phyloP scores from a whole-genome alignment of 2,113 vertebrate species.

The Jacana jacana region DNA sequence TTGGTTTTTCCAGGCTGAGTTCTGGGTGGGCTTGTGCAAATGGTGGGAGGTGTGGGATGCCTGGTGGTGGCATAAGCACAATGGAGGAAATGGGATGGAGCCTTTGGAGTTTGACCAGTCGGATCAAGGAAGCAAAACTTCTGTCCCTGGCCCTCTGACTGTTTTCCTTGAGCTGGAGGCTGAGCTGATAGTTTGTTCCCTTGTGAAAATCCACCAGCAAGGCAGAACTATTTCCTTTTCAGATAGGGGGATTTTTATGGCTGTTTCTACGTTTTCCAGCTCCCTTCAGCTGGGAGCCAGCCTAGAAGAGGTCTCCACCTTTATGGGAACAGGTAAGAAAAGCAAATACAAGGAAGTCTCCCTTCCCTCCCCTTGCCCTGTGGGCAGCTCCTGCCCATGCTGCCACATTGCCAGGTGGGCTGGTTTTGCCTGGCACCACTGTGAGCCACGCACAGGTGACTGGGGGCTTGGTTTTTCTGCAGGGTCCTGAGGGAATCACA shows the following conservation, averaged over 20 bases:
- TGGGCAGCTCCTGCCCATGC: neutral
- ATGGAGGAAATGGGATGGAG: rapidly evolving
- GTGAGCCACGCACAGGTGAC: rapidly evolving
- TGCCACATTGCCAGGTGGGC: rapidly evolving
- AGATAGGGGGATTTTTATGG: neutral
- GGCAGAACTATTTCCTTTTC: neutral
- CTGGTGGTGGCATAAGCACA: neutral
- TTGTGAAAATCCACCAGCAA: neutral
- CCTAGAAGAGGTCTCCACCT: neutral
- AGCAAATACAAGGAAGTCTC: neutral
- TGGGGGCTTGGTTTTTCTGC: neutral
- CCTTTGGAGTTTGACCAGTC: neutral
- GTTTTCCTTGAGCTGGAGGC: neutral
- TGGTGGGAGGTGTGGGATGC: neutral
- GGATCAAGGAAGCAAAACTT: neutral
- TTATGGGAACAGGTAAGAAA: neutral
- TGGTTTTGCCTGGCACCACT: neutral
- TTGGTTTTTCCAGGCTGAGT: too few relatives aligned
- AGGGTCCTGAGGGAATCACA: neutral
- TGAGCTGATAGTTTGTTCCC: neutral
- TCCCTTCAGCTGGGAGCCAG: neutral
- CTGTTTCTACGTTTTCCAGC: neutral
- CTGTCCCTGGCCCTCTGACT: neutral
- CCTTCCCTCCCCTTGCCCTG: rapidly evolving
- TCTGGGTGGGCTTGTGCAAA: neutral